Evolutionary conservation across 2,113 vertebrate genomes (phyloP).

Genomic region (Atractosteus spatula): DNA sequence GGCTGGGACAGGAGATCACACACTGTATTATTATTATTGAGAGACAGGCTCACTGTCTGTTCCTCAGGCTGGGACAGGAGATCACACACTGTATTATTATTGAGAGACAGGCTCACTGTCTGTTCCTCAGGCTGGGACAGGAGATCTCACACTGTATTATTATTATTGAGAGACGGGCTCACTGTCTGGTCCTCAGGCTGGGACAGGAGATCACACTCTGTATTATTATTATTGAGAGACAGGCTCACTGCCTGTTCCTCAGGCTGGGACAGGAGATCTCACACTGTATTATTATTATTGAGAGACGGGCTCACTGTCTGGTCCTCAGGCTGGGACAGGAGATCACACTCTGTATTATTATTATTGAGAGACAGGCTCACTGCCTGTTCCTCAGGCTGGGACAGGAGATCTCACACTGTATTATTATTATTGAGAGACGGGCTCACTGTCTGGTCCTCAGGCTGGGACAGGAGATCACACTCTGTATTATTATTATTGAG

Average conservation of each 20-base stretch:
- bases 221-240: background rate
- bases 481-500: background rate
- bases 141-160: too few species aligned
- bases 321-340: background rate
- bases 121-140: background rate
- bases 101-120: too few species aligned
- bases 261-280: background rate
- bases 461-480: background rate
- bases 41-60: background rate
- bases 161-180: background rate
- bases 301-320: background rate
- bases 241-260: too few species aligned
- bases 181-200: slow-evolving; percentile 4
- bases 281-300: too few species aligned
- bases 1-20: background rate
- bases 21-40: too few species aligned
- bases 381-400: background rate
- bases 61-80: background rate
- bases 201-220: background rate
- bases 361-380: too few species aligned
- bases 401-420: background rate
- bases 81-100: background rate
- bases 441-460: background rate
- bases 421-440: too few species aligned
- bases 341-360: background rate